Base-by-base conservation (phyloP, 2,113 vertebrate species). In the Plecotus auritus region DNA sequence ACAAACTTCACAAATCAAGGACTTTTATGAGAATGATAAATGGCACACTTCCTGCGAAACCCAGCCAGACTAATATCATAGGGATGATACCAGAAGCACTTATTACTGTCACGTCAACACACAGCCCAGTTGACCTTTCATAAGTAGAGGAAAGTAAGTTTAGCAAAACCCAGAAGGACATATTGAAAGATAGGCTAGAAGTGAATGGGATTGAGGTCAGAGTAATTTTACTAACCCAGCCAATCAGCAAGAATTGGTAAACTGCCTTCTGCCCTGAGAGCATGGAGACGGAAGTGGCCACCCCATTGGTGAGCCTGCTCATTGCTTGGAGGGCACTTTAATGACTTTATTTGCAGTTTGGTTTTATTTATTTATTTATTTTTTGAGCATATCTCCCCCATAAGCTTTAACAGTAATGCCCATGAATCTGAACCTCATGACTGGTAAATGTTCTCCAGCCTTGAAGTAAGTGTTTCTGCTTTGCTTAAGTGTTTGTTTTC, bases 1-100 rank as follows among this genome's bases (percentile, higher is more conserved):
- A 78, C 56, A 69, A 83, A 83, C 90, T 92, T 95, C 78, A 95
- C 37, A 94, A 85, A 91, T 76, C 61, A 80, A 88, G 28, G 47
- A 23, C 78, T 96, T 95, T 95, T 95, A 54, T 90, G 69, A 90
- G 88, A 54, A 92, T 93, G 85, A 96, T 90, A 92, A 94, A 88
- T 9, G 13, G 54, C n/a, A 54, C 12, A 54, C 74, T 89, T 95
- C 45, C 66, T 77, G 23, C 23, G 47, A 94, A 94, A 73, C 35
- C 2, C 47, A 91, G 81, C 35, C 59, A 67, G 72, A 47, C 37
- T 23, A 47, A 77, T 73, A 77, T 69, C 42, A 70, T 86, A 10
- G 32, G 56, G 73, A 90, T 73, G 87, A 96, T 9, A 76, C 64
- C 13, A 12, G 37, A 95, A 92, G 7, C 56, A 49, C 87, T 95